A percentile compares a stretch with the other conserved stretches of the same genome.
phyloP scores from a whole-genome alignment of 2,113 vertebrate species.

The Sitta europaea region DNA sequence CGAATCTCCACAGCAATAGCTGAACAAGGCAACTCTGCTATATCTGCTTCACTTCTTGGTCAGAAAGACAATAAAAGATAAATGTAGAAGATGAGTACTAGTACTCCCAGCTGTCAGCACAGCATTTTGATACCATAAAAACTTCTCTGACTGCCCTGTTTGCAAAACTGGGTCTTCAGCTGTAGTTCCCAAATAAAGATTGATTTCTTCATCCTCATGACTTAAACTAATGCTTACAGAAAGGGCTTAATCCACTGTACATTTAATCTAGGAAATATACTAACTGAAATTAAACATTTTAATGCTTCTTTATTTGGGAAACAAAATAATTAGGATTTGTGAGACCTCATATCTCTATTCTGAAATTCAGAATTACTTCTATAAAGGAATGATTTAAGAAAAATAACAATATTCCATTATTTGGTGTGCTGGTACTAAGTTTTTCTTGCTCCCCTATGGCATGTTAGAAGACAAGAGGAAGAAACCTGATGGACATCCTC shows the following conservation, averaged over 20 bases:
- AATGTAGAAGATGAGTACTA: not conserved
- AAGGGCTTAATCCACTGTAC: not conserved
- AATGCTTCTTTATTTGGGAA: not conserved
- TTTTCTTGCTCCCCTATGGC: not conserved
- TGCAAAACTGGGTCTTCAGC: not conserved
- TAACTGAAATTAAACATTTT: not conserved
- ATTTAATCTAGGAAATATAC: not conserved
- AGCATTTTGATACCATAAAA: not conserved
- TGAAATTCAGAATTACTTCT: not conserved
- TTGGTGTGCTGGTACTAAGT: not conserved
- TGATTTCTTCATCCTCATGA: not conserved
- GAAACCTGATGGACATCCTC: not conserved
- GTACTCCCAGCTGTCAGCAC: not conserved
- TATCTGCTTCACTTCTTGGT: not conserved
- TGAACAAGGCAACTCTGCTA: not conserved
- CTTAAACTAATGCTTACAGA: not conserved
- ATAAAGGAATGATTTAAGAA: not conserved
- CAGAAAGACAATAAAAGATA: not conserved
- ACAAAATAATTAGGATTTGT: not conserved
- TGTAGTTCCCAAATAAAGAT: not conserved
- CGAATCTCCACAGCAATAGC: not conserved
- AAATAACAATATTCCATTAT: not conserved
- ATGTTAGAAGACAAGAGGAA: not conserved
- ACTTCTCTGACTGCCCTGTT: not conserved
- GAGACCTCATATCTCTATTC: not conserved